A percentile compares a stretch with the other conserved stretches of the same genome.
phyloP scores from a whole-genome alignment of 2,797 vertebrate genomes.

The Pangasius krempfi region DNA sequence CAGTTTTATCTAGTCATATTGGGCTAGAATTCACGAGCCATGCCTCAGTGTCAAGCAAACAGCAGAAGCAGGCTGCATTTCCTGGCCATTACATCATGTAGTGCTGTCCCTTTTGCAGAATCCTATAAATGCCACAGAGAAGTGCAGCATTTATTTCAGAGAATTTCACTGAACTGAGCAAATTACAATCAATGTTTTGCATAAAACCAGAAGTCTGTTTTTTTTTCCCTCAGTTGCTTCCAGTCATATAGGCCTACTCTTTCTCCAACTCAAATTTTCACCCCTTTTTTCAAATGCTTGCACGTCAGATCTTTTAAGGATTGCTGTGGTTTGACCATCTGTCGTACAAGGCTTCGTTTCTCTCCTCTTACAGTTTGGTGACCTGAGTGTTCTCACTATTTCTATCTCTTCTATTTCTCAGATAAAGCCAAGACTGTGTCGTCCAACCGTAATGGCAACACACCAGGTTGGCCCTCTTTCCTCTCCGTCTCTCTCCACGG shows the following conservation, averaged over 20 bases:
- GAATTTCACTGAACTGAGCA: not conserved
- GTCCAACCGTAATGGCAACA: not conserved
- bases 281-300: constrained; percentile 7
- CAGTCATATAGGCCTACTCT: too few relatives aligned
- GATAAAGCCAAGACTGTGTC: not conserved
- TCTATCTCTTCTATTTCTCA: constrained; percentile 15
- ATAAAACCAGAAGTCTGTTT: not conserved
- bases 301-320: constrained; percentile 35
- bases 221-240: not conserved
- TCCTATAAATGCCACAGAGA: not conserved
- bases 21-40: not conserved
- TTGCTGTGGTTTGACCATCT: constrained; percentile 45
- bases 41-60: not conserved
- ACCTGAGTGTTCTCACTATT: constrained; percentile 14
- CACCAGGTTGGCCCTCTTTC: not conserved
- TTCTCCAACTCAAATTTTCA: not conserved
- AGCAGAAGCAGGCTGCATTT: not conserved
- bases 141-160: not conserved
- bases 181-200: not conserved
- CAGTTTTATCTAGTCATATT: not conserved
- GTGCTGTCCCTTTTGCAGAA: not conserved
- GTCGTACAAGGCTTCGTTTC: constrained; percentile 19
- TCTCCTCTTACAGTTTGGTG: constrained; percentile 11
- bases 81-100: not conserved
- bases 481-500: not conserved